Percentiles rank a stretch among this genome's conserved stretches.
Evolutionary conservation across 2,888 invertebrate genomes (phyloP).

Genomic region (Protophormia terraenovae): DNA sequence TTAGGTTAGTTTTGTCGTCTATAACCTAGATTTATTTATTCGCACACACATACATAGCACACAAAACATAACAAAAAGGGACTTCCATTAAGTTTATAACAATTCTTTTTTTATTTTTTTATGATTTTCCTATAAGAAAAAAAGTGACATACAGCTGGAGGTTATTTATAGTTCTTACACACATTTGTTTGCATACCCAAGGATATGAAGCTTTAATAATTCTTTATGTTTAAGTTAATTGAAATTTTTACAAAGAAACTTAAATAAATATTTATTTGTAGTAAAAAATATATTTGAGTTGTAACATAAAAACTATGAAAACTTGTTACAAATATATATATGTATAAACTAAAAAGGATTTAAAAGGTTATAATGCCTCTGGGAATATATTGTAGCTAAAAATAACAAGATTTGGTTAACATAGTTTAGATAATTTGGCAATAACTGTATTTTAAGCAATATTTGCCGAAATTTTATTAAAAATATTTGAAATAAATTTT

Average conservation of each 20-base stretch:
- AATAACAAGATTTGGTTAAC: not conserved
- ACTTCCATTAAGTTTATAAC: not conserved
- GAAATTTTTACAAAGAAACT: conserved; percentile 37
- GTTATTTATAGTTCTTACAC: conserved; percentile 41
- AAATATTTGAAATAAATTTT: no score
- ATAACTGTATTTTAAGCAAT: not conserved
- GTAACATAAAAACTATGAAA: not conserved
- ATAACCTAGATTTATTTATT: conserved; percentile 37
- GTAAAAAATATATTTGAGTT: conserved; percentile 24
- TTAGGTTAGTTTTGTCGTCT: conserved; percentile 43
- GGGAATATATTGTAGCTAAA: not conserved
- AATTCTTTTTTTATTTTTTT: not conserved
- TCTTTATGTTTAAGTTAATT: conserved; percentile 44
- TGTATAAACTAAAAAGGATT: no score
- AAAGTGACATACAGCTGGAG: conserved; percentile 39
- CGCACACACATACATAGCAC: not conserved
- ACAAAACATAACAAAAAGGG: not conserved
- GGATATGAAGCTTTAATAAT: conserved; percentile 37
- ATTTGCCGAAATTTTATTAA: no score
- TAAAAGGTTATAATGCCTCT: not conserved
- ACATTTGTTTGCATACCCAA: conserved; percentile 32
- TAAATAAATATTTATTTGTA: conserved; percentile 29
- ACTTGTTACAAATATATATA: not conserved
- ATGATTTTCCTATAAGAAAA: not conserved
- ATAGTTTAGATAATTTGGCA: not conserved